Base-by-base conservation (phyloP, 1,140 invertebrate species). In the Tetragonula clypearis region DNA sequence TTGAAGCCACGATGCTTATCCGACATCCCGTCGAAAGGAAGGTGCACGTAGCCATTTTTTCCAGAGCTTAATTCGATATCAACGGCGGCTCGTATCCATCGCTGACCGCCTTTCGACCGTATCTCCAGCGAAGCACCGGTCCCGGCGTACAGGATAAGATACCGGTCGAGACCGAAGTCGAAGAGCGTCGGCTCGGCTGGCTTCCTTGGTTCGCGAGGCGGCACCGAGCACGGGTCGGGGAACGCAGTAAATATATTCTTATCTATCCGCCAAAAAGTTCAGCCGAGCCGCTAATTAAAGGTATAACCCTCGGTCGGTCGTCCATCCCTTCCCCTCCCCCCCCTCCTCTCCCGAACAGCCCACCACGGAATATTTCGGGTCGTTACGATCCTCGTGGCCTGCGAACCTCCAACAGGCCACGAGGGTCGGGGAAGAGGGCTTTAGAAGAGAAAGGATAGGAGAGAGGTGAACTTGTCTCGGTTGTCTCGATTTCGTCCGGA, bases 221-320 rank as follows among this genome's bases (percentile, higher is more conserved):
- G 74, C 60, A 55, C 71, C 53, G 53, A 58, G 85, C 65, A 35
- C 66, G 79, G 62, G 80, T 76, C 58, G 75, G 75, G 60, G 88
- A 90, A 85, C 72, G 90, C 85, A 92, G 88, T 91, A 91, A 92
- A 92, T 92, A 92, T 92, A 91, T 91, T 88, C 90, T 92, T 92
- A 92, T 92, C 92, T 92, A 92, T 92, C 81, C 86, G 85, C 91
- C 90, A 91, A 92, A 92, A 92, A 91, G 92, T 92, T 92, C 75
- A 91, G 83, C 85, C 84, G 86, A 87, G 87, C 88, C 86, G 90
- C 88, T 92, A 92, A 92, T 92, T 92, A 92, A 92, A 92, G 92
- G 91, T 92, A 89, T 92, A 92, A 87, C 81, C 87, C 62, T 81
- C 73, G 26, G 75, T 21, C 58, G 30, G 55, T 79, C 68, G 77